Conservation (phyloP, 2,113 vertebrate genomes). For the Atractosteus spatula region DNA sequence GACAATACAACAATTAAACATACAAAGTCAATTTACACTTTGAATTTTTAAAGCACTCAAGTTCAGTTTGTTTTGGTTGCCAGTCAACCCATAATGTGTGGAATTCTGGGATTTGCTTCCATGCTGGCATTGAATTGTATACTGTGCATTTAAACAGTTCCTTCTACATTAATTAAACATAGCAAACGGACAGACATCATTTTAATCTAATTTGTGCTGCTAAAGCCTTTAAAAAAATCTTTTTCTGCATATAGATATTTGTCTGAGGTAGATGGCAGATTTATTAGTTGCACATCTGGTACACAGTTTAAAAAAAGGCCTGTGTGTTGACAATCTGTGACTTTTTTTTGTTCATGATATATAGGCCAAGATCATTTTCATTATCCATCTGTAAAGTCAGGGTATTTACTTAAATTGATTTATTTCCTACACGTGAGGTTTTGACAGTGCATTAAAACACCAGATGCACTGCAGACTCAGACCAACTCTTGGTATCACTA, state of each 20-base stretch:
- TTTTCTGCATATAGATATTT: conserved; percentile 37
- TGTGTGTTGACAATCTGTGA: conserved; percentile 43
- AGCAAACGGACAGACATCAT: too few relatives aligned
- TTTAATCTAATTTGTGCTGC: conserved; percentile 18
- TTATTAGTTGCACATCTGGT: conserved; percentile 61
- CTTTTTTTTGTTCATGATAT: conserved; percentile 24
- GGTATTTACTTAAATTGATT: conserved; percentile 41
- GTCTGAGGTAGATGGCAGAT: conserved; percentile 44
- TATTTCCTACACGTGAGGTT: conserved; percentile 21
- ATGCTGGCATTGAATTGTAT: too few relatives aligned
- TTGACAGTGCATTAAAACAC: background rate
- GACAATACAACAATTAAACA: too few relatives aligned
- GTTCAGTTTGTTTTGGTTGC: too few relatives aligned
- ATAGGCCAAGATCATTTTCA: conserved; percentile 25
- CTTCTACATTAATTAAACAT: too few relatives aligned
- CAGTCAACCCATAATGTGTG: too few relatives aligned
- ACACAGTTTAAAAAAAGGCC: conserved; percentile 53
- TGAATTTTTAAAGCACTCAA: too few relatives aligned
- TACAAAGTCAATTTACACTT: too few relatives aligned
- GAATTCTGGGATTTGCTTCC: too few relatives aligned
- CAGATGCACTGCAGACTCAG: background rate
- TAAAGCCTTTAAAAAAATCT: background rate
- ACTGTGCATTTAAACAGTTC: too few relatives aligned
- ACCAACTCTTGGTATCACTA: conserved; percentile 6
- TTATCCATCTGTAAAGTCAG: conserved; percentile 31